Percentiles rank a stretch among this genome's conserved stretches.
phyloP scores from a whole-genome alignment of 1,140 invertebrate genomes.

The Nasonia vitripennis region DNA sequence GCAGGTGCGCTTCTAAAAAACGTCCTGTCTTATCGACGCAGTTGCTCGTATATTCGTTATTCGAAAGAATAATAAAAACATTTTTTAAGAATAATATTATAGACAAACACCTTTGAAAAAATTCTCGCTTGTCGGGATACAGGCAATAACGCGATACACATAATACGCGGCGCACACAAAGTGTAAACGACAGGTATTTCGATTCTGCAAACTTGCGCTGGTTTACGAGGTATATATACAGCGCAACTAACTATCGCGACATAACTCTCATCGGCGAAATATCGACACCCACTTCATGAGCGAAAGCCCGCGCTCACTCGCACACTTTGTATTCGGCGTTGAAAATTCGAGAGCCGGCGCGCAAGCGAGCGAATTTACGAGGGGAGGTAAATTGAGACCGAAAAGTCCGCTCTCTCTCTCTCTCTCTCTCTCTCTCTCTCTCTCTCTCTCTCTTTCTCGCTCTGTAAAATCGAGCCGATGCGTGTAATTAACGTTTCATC shows the following conservation, averaged over 20 bases:
- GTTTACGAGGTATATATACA: slow-evolving; percentile 8
- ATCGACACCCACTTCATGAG: slow-evolving; percentile 38
- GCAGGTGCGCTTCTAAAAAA: no score
- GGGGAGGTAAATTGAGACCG: slow-evolving; percentile 44
- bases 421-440: not conserved
- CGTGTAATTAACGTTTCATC: slow-evolving; percentile 47
- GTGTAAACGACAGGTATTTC: not conserved
- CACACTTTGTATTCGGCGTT: slow-evolving; percentile 50
- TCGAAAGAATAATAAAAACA: no score
- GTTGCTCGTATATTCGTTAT: no score
- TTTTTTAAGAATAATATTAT: no score
- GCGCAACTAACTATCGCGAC: slow-evolving; percentile 5
- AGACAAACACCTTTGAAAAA: no score
- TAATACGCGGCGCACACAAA: not conserved
- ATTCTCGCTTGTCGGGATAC: no score
- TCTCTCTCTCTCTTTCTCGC: not conserved
- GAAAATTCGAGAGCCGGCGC: slow-evolving; percentile 40
- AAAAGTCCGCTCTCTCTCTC: slow-evolving; percentile 17
- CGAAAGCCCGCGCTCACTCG: slow-evolving; percentile 17
- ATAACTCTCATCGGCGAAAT: slow-evolving; percentile 33
- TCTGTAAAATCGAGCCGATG: slow-evolving; percentile 26
- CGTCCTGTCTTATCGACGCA: no score
- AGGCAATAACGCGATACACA: no score
- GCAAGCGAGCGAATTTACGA: slow-evolving; percentile 55
- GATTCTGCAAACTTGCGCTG: not conserved